Evolutionary conservation across 2,113 vertebrate species (phyloP), one percentile per base, ranked within the genome.

Genomic region (Chamaea fasciata): DNA sequence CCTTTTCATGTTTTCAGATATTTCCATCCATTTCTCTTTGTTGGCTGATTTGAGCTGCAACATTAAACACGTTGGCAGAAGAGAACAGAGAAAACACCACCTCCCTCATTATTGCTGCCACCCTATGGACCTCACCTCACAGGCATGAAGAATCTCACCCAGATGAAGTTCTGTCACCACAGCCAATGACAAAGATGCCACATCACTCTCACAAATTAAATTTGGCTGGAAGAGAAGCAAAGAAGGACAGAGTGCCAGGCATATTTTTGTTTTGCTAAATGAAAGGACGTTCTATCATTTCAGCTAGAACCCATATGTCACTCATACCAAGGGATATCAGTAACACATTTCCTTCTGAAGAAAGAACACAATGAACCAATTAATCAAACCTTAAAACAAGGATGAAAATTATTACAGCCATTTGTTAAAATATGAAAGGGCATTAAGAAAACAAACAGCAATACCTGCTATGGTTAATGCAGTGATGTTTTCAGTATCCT

Each of bases 341-440:
- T 69, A 89, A 76, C 64, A 92, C 42, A 5, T 89, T 82, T 87
- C 75, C 67, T 63, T 86, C 63, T 77, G 46, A 83, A 78, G 91
- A 64, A 87, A 62, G 81, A 86, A 94, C 59, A 91, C 56, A 84
- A 85, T 21, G 81, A 94, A 92, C 71, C 3, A 4, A 91, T 92
- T 87, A 92, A 96, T 92, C 93, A 94, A 96, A 92, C 64, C 41
- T 83, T 47, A 76, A 87, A 82, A 68, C 5, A 39, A 59, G 50
- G 71, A 80, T 52, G 69, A 83, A 89, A 87, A 92, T 83, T 53
- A 74, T 82, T 79, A 47, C 73, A 94, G 85, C 33, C 88, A 74
- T 82, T 95, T 93, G 94, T 81, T 94, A 95, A 94, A 90, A 84
- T 93, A 89, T 33, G 77, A 81, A 83, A 95, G 53, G 71, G 31